These are phyloP conservation scores for Mycteria americana DNA, from an alignment of 2,797 vertebrate species.

Conservation along the genomic window DNA sequence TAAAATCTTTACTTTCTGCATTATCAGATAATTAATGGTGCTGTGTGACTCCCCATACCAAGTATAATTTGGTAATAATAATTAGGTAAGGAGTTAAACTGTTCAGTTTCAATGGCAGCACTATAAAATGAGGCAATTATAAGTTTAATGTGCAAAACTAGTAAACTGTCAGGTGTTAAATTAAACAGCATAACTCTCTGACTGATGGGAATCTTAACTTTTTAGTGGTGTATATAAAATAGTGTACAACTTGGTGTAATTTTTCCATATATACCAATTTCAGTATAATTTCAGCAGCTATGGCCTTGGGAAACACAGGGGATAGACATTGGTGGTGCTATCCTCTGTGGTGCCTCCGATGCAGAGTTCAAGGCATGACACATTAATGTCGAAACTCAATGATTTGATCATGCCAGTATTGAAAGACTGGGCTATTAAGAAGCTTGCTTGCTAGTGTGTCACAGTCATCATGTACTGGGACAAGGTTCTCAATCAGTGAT, in stretches of 20 bases:
- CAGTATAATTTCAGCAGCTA: neutral
- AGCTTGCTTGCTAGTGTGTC: neutral
- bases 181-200: neutral
- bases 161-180: neutral
- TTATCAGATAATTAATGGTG: neutral
- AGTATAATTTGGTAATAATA: neutral
- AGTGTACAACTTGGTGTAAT: neutral
- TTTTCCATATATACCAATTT: neutral
- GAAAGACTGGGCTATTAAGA: neutral
- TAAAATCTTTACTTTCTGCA: neutral
- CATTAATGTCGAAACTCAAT: neutral
- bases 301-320: neutral
- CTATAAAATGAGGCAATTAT: neutral
- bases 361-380: neutral
- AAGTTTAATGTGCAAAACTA: neutral
- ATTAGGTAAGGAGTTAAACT: neutral
- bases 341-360: neutral
- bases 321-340: neutral
- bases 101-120: neutral
- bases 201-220: neutral
- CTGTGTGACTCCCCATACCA: neutral
- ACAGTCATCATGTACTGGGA: fast-evolving
- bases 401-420: neutral
- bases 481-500: neutral
- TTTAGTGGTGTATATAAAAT: neutral